Conservation (phyloP, 2,113 vertebrate genomes). For the Ciconia boyciana region DNA sequence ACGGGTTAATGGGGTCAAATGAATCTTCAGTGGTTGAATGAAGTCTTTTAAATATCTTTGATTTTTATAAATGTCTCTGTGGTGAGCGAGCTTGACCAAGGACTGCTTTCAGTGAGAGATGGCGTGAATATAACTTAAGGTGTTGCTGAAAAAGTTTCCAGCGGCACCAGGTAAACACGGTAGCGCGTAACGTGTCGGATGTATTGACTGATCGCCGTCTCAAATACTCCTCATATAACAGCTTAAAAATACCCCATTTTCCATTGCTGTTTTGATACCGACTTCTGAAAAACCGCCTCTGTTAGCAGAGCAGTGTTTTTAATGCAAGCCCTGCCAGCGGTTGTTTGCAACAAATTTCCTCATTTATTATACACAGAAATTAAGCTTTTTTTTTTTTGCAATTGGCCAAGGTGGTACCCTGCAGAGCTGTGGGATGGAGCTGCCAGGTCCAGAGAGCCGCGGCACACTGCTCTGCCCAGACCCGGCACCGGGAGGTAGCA, state of each 20-base stretch:
- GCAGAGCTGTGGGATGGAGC: neutral
- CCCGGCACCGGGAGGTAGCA: neutral
- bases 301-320: neutral
- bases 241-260: neutral
- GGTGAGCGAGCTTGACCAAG: neutral
- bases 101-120: neutral
- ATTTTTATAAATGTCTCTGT: neutral
- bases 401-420: no score
- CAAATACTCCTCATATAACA: neutral
- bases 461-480: neutral
- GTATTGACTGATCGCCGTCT: accelerated
- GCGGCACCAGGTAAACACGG: neutral
- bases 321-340: accelerated
- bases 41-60: neutral
- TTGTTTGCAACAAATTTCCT: neutral
- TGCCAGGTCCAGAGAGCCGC: accelerated
- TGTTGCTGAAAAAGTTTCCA: neutral
- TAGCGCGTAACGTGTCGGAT: accelerated
- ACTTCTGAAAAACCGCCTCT: neutral
- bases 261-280: accelerated
- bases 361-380: neutral
- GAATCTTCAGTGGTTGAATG: neutral
- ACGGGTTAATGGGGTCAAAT: accelerated
- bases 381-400: neutral
- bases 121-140: neutral